phyloP scores from a whole-genome alignment of 2,113 vertebrate genomes.

The Urocolius indicus region DNA sequence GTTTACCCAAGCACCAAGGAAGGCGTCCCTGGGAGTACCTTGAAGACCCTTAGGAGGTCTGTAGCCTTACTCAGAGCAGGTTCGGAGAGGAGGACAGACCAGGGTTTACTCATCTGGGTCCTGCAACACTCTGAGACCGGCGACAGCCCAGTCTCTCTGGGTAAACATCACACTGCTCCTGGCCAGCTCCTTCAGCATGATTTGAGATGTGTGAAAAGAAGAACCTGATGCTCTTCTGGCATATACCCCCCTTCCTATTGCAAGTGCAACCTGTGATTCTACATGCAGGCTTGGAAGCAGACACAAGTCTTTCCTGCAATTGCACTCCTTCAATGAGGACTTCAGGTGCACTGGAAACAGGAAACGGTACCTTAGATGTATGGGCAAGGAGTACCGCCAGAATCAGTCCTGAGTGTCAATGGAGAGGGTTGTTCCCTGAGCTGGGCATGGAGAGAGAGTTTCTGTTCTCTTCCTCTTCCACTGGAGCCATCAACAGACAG shows the following conservation, averaged over 20 bases:
- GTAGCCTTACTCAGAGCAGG: accelerated
- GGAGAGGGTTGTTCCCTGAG: background rate
- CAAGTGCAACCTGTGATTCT: background rate
- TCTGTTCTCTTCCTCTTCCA: background rate
- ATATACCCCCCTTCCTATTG: background rate
- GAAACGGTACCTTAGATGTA: background rate
- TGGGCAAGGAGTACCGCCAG: background rate
- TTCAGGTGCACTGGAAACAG: background rate
- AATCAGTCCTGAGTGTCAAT: background rate
- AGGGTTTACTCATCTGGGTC: background rate
- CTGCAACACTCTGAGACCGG: background rate
- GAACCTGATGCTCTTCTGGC: background rate
- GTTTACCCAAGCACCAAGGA: background rate
- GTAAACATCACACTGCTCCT: background rate
- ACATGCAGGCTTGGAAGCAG: background rate
- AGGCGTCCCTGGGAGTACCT: no score
- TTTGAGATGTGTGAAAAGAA: background rate
- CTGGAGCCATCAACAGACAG: background rate
- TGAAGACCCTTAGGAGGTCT: background rate
- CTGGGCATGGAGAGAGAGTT: no score
- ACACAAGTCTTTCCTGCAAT: background rate
- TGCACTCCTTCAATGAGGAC: background rate
- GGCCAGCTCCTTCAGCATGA: background rate
- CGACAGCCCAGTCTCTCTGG: background rate
- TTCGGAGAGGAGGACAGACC: background rate